phyloP scores from a whole-genome alignment of 2,888 invertebrate species.

The Pediacus dermestoides region DNA sequence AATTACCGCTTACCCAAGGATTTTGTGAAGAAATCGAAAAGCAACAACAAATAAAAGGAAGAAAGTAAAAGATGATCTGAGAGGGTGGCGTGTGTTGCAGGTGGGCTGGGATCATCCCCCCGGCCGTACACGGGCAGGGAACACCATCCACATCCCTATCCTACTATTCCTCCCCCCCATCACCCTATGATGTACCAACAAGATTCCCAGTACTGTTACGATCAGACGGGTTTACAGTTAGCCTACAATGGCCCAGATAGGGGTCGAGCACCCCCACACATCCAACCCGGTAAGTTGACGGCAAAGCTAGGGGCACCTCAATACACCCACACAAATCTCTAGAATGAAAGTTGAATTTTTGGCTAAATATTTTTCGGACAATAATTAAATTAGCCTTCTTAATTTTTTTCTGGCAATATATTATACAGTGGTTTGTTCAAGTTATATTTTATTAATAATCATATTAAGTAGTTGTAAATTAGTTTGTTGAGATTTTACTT shows the following conservation, averaged over 20 bases:
- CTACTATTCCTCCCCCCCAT: constrained; percentile 52
- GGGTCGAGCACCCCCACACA: constrained; percentile 48
- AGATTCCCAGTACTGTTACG: constrained; percentile 59
- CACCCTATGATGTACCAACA: constrained; percentile 52
- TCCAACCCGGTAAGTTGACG: constrained; percentile 51
- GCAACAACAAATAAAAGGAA: too few species aligned
- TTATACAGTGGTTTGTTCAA: too few species aligned
- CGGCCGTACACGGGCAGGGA: constrained; percentile 54
- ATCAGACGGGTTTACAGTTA: constrained; percentile 54
- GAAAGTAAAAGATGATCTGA: constrained; percentile 20
- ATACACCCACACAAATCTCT: constrained; percentile 19
- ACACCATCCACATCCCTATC: constrained; percentile 52
- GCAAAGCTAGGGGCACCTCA: constrained; percentile 29
- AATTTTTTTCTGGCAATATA: too few species aligned
- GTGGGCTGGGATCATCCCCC: constrained; percentile 59
- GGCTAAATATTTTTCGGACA: too few species aligned
- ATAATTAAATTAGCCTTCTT: too few species aligned
- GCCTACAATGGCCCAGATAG: constrained; percentile 49
- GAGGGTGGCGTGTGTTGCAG: constrained; percentile 54
- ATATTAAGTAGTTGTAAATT: too few species aligned
- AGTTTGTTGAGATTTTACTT: too few species aligned
- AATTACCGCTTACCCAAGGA: too few species aligned
- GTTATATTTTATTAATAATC: too few species aligned
- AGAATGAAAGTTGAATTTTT: constrained; percentile 15
- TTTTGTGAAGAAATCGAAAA: too few species aligned